A percentile compares a stretch with the other conserved stretches of the same genome.
These are phyloP conservation scores for Neosilurus mollespiculum DNA, from an alignment of 2,797 vertebrate species.

Conservation along the genomic window DNA sequence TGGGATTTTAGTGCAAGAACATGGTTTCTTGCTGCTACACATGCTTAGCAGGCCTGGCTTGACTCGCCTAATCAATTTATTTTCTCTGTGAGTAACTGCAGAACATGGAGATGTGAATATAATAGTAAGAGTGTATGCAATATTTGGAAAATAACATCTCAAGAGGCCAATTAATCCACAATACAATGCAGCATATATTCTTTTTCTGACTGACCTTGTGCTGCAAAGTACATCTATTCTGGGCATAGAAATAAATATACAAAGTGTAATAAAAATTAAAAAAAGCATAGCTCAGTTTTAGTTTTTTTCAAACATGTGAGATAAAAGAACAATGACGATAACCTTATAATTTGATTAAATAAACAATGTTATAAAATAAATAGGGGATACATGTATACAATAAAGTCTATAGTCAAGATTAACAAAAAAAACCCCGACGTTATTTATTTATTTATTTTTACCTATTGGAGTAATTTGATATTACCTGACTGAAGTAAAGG, in stretches of 20 bases:
- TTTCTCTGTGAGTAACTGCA: constrained; percentile 34
- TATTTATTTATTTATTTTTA: background rate
- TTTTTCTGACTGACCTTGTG: constrained; percentile 12
- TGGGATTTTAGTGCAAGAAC: constrained; percentile 52
- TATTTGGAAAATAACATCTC: constrained; percentile 29
- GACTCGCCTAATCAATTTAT: constrained; percentile 35
- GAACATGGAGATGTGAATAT: constrained; percentile 22
- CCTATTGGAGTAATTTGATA: background rate
- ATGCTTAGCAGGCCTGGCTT: constrained; percentile 29
- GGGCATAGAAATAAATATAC: constrained; percentile 3
- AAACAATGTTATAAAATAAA: too few species aligned
- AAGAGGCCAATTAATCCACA: constrained; percentile 27
- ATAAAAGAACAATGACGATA: too few species aligned
- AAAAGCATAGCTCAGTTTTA: too few species aligned
- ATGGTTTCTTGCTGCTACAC: constrained; percentile 31
- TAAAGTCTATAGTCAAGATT: too few species aligned
- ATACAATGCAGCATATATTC: background rate
- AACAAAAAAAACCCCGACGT: too few species aligned
- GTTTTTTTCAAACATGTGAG: too few species aligned
- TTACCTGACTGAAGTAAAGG: background rate
- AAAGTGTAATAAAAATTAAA: background rate
- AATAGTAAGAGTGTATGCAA: constrained; percentile 6
- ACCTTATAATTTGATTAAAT: too few species aligned
- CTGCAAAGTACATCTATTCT: background rate
- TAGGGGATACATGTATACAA: too few species aligned